These are phyloP conservation scores for Pavo muticus DNA, from an alignment of 2,113 vertebrate genomes.

Conservation along the genomic window DNA sequence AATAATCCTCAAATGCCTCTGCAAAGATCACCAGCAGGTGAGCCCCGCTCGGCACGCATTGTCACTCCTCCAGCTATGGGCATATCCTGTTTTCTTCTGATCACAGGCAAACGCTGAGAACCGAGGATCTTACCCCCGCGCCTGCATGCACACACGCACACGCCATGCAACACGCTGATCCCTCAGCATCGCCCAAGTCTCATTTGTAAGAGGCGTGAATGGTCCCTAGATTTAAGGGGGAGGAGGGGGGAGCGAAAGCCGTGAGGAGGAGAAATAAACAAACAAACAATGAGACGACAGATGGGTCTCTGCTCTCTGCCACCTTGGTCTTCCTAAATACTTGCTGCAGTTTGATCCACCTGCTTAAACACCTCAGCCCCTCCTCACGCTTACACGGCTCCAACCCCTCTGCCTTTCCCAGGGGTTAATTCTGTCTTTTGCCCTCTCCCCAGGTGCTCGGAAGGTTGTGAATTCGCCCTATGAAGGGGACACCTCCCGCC, in stretches of 20 bases:
- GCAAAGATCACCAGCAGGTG: constrained; percentile 68
- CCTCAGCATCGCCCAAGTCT: constrained; percentile 47
- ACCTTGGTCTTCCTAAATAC: constrained; percentile 41
- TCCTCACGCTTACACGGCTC: background rate
- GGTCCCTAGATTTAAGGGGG: constrained; percentile 24
- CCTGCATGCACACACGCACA: constrained; percentile 10
- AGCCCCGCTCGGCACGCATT: constrained; percentile 23
- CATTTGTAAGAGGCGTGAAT: constrained; percentile 49
- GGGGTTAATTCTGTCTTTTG: background rate
- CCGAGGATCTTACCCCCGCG: background rate
- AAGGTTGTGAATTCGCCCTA: background rate
- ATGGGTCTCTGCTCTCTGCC: background rate
- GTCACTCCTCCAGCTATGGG: constrained; percentile 54
- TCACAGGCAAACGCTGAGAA: constrained; percentile 22
- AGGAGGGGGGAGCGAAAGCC: background rate
- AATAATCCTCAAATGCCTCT: constrained; percentile 71
- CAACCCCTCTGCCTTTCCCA: background rate
- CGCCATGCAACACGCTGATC: constrained; percentile 46
- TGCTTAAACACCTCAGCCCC: background rate
- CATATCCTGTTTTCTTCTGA: constrained; percentile 58
- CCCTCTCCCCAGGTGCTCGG: background rate
- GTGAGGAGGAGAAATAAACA: constrained; percentile 44
- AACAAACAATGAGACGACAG: constrained; percentile 47
- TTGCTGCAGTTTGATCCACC: background rate
- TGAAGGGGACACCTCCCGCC: background rate